Conservation (phyloP, 1,140 invertebrate species). For the Glomeris maerens region DNA sequence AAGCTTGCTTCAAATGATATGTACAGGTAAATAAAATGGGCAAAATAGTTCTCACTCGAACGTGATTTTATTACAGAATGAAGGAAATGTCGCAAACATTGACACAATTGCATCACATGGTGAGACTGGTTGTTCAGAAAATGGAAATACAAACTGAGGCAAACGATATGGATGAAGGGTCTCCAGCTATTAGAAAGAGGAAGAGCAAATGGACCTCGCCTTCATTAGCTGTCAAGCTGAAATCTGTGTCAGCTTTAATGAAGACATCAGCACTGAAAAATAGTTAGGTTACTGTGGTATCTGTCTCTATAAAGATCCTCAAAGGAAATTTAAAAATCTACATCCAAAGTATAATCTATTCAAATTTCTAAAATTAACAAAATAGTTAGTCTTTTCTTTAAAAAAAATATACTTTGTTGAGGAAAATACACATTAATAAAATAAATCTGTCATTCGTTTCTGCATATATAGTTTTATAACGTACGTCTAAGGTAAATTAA, state of each 20-base stretch:
- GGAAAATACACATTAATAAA: too few species aligned
- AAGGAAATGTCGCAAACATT: conserved; percentile 4
- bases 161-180: conserved; percentile 9
- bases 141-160: conserved; percentile 10
- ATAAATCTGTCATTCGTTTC: too few species aligned
- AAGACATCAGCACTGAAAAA: too few species aligned
- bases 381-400: too few species aligned
- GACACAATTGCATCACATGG: conserved; percentile 18
- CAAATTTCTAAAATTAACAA: too few species aligned
- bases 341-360: too few species aligned
- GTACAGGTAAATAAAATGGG: neutral
- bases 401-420: too few species aligned
- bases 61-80: neutral
- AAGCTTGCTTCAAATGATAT: neutral
- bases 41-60: neutral
- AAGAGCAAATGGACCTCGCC: conserved; percentile 8
- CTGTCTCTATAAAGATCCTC: too few species aligned
- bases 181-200: neutral
- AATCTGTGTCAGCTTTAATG: conserved; percentile 3
- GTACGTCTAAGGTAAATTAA: too few species aligned
- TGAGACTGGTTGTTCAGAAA: conserved; percentile 26
- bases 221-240: conserved; percentile 1
- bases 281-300: too few species aligned
- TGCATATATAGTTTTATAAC: too few species aligned
- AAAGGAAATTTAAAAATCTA: too few species aligned